Base-by-base conservation (phyloP, 2,113 vertebrate species). In the Talpa occidentalis region DNA sequence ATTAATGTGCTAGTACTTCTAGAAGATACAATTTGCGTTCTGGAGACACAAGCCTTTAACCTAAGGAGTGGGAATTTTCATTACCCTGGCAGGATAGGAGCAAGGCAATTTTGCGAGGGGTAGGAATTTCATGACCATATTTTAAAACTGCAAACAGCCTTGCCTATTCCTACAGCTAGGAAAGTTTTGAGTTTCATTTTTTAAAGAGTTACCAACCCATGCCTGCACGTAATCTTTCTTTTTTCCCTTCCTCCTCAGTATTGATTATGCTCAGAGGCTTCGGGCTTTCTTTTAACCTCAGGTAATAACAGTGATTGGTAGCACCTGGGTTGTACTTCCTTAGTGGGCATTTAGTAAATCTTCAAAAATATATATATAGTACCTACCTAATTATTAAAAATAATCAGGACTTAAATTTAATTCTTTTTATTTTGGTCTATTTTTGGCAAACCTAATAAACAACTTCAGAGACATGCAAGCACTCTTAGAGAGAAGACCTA, bases 1-100 rank as follows among this genome's bases (percentile, higher is more conserved):
- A 93, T 96, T 94, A 90, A 91, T 73, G 59, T 4, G 4, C 80
- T 84, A 47, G 64, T 73, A 73, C 40, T 73, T 83, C 47, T 91
- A 87, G 95, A 93, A 96, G 81, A 95, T 54, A 40, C 64, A 72
- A 69, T 88, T 96, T 94, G 94, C 92, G 88, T 95, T 90, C 90
- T 83, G 81, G 84, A 96, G 90, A 90, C 67, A 74, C 77, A 42
- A 1, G 76, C 66, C 83, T 94, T 86, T 73, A 92, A 89, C 26
- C 8, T 3, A 74, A 94, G 59, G 69, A 92, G 69, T 82, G 82
- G 93, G 82, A 93, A 91, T 93, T 93, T 93, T 95, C 93, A 91
- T 86, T 78, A 32, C 56, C 12, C 37, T 47, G 26, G 77, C 54
- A 93, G 40, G 35, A 6, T n/a, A 95, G 79, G 60, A 32, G 24